Conservation (phyloP, 2,888 invertebrate genomes). For the Oxytorus armatus region DNA sequence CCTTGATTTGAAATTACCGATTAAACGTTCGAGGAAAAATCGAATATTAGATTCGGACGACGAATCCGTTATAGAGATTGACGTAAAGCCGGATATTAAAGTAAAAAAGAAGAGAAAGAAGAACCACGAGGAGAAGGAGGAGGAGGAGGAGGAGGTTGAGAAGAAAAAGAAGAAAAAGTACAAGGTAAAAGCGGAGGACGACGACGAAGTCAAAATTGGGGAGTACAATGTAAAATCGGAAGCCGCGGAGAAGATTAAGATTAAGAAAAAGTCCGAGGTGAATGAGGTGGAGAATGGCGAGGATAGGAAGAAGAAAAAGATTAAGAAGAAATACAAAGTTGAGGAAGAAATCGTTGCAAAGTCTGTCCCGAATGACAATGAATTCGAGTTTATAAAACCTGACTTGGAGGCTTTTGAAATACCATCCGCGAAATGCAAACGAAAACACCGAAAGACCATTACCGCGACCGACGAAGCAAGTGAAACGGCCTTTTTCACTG, state of each 20-base stretch:
- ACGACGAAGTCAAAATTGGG: no score
- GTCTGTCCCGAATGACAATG: neutral
- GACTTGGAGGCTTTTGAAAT: slow-evolving; percentile 28
- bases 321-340: neutral
- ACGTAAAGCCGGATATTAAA: slow-evolving; percentile 36
- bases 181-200: neutral
- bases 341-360: slow-evolving; percentile 4
- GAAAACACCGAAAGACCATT: slow-evolving; percentile 44
- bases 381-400: slow-evolving; percentile 54
- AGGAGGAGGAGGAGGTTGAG: slow-evolving; percentile 7
- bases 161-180: slow-evolving; percentile 23
- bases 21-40: slow-evolving; percentile 55
- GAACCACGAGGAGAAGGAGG: slow-evolving; percentile 28
- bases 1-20: slow-evolving; percentile 16
- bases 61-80: slow-evolving; percentile 43
- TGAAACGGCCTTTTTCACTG: neutral
- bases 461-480: slow-evolving; percentile 24
- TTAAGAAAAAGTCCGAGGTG: neutral
- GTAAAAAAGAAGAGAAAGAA: slow-evolving; percentile 64
- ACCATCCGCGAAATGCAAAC: slow-evolving; percentile 36
- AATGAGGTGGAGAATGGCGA: neutral
- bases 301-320: neutral
- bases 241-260: slow-evolving; percentile 16
- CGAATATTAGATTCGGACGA: slow-evolving; percentile 51
- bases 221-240: slow-evolving; percentile 36